Conservation (phyloP, 2,888 invertebrate genomes). For the Acanthacorydalis orientalis region DNA sequence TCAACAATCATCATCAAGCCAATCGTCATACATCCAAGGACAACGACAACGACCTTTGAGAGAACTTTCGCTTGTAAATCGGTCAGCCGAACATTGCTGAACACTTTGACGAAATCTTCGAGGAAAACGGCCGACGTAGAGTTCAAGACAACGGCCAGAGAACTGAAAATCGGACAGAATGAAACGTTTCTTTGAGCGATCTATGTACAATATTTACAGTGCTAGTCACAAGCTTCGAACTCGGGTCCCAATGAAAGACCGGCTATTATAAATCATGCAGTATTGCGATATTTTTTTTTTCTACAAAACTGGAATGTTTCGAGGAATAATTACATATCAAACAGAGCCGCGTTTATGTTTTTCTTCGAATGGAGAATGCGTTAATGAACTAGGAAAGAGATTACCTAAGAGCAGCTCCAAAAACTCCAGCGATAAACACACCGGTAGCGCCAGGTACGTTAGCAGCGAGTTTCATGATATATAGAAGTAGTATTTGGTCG, state of each 20-base stretch:
- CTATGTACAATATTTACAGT: too few relatives aligned
- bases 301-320: too few relatives aligned
- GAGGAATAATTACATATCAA: too few relatives aligned
- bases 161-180: conserved; percentile 33
- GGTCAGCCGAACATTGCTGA: conserved; percentile 40
- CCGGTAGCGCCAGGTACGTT: conserved; percentile 61
- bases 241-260: too few relatives aligned
- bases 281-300: too few relatives aligned
- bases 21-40: conserved; percentile 45
- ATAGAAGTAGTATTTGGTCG: conserved; percentile 67
- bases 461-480: conserved; percentile 54
- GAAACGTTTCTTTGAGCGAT: too few relatives aligned
- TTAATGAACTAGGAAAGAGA: not conserved
- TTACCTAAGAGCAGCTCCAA: conserved; percentile 74
- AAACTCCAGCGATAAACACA: conserved; percentile 75
- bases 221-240: too few relatives aligned
- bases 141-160: conserved; percentile 75
- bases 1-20: conserved; percentile 51
- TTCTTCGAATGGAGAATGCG: too few relatives aligned
- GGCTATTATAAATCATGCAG: too few relatives aligned
- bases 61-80: conserved; percentile 42
- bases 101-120: conserved; percentile 66
- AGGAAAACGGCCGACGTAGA: conserved; percentile 71
- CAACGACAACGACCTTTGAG: conserved; percentile 43
- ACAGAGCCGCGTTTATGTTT: too few relatives aligned